These are phyloP conservation scores for Gobionotothen gibberifrons DNA, from an alignment of 2,797 vertebrate species.

Conservation along the genomic window DNA sequence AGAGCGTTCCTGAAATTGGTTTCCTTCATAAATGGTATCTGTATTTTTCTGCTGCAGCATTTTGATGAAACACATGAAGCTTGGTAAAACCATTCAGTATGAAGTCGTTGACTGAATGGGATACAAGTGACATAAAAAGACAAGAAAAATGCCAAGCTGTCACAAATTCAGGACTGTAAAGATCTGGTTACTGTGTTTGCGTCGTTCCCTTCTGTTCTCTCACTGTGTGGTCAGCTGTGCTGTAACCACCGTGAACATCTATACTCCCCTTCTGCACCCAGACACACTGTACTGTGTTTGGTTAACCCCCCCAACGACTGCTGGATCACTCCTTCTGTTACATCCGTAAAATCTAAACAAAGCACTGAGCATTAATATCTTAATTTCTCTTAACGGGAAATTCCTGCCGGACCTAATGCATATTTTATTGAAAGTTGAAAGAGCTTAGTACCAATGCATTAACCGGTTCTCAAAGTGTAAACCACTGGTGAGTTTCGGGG, in stretches of 20 bases:
- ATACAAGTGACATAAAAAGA: neutral
- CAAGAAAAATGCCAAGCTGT: conserved; percentile 4
- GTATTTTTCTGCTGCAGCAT: neutral
- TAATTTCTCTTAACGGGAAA: conserved; percentile 22
- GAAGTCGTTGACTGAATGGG: neutral
- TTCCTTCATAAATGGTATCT: neutral
- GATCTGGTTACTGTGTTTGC: conserved; percentile 52
- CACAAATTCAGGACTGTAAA: conserved; percentile 25
- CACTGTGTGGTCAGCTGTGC: conserved; percentile 55
- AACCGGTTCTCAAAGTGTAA: conserved; percentile 1
- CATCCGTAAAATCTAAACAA: conserved; percentile 24
- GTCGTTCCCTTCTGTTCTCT: conserved; percentile 46
- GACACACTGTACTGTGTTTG: conserved; percentile 30
- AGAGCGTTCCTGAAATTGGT: neutral
- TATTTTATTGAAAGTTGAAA: conserved; percentile 10
- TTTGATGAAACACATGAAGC: neutral
- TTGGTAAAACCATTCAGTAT: neutral
- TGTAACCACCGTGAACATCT: conserved; percentile 42
- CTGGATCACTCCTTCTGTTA: conserved; percentile 16
- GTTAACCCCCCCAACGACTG: conserved; percentile 10
- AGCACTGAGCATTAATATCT: neutral
- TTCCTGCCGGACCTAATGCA: conserved; percentile 6
- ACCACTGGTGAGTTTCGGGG: conserved; percentile 15
- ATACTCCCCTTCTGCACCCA: conserved; percentile 34
- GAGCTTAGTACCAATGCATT: conserved; percentile 13